phyloP scores from a whole-genome alignment of 2,113 vertebrate species.

The Indicator maculatus region DNA sequence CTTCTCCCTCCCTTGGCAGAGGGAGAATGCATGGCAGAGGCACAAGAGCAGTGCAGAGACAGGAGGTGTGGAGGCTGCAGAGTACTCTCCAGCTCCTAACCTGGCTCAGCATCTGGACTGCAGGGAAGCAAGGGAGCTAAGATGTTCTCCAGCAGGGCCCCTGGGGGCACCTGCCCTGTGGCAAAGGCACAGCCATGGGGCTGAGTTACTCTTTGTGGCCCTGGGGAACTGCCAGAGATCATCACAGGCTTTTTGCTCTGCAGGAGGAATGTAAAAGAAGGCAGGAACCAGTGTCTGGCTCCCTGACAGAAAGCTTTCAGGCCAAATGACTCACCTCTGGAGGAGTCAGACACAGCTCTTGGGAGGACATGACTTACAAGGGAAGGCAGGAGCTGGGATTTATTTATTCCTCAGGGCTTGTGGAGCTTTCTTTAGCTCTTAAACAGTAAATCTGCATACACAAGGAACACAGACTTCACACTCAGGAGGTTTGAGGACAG shows the following conservation, averaged over 20 bases:
- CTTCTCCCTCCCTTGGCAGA: background rate
- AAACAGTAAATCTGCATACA: constrained; percentile 28
- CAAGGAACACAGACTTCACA: constrained; percentile 5
- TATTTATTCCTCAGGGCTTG: constrained; percentile 32
- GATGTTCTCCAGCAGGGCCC: background rate
- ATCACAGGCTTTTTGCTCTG: background rate
- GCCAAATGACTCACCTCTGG: constrained; percentile 60
- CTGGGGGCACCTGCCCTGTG: background rate
- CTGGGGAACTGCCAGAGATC: background rate
- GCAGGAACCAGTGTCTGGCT: constrained; percentile 34
- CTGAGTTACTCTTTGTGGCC: background rate
- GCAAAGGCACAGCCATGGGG: background rate
- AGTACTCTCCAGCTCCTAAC: background rate
- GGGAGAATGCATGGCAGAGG: background rate
- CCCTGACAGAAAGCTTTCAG: constrained; percentile 25
- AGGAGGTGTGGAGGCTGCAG: background rate
- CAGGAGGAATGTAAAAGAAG: background rate
- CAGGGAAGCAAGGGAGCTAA: background rate
- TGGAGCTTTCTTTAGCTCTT: constrained; percentile 32
- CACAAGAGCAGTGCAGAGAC: background rate
- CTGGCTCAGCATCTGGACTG: background rate
- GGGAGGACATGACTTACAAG: constrained; percentile 41
- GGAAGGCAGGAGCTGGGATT: constrained; percentile 13
- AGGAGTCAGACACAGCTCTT: constrained; percentile 41
- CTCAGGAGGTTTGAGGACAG: background rate